Percentiles rank a stretch among this genome's conserved stretches.
These are phyloP conservation scores for Xerus rutilus DNA, from an alignment of 2,797 vertebrate species.

Conservation along the genomic window DNA sequence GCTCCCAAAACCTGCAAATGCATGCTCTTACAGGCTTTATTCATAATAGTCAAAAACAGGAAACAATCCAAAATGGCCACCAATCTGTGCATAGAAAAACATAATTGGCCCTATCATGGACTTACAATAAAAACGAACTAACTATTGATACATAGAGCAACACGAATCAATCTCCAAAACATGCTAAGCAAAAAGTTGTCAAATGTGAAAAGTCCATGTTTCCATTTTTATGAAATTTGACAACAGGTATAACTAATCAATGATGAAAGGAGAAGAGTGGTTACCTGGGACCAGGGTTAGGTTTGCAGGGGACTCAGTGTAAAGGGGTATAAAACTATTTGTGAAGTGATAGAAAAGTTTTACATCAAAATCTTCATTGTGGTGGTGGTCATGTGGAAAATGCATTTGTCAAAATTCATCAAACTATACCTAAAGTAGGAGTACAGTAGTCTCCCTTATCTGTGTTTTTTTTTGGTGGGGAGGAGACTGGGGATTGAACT, in stretches of 20 bases:
- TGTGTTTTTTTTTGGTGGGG: background rate
- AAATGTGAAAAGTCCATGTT: conserved; percentile 11
- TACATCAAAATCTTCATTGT: background rate
- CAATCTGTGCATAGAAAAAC: background rate
- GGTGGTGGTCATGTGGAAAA: background rate
- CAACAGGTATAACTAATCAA: background rate
- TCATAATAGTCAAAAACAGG: background rate
- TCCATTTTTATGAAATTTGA: conserved; percentile 39
- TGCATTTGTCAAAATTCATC: background rate
- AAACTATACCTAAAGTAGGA: background rate
- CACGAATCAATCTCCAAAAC: no score
- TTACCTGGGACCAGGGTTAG: background rate
- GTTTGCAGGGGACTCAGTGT: background rate
- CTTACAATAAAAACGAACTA: conserved; percentile 9
- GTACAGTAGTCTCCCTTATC: background rate
- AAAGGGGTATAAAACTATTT: background rate
- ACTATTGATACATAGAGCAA: background rate
- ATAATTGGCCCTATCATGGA: background rate
- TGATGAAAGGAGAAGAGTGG: background rate
- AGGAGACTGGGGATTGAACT: no score
- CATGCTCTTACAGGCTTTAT: conserved; percentile 31
- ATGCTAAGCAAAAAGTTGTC: background rate
- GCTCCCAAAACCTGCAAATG: background rate
- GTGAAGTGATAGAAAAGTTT: background rate
- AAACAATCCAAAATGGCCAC: conserved; percentile 45